Percentiles rank a stretch among this genome's conserved stretches.
Conservation (phyloP, 2,113 vertebrate genomes). For the Boulengeromyrus knoepffleri region DNA sequence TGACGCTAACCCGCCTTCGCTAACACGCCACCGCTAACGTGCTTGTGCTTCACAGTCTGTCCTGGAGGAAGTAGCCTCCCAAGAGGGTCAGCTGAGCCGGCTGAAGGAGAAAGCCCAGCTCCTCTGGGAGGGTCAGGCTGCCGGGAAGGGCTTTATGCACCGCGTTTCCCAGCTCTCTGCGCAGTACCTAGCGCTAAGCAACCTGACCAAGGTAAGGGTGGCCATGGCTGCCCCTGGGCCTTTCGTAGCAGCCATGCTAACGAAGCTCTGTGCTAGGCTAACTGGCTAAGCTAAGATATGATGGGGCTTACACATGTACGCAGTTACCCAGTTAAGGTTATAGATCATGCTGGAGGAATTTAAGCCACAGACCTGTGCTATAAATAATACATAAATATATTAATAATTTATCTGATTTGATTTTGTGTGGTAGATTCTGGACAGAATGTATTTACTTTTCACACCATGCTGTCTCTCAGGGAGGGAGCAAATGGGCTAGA, state of each 20-base stretch:
- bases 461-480: not conserved
- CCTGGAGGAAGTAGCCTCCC: constrained; percentile 86
- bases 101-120: constrained; percentile 89
- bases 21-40: constrained; percentile 41
- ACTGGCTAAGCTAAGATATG: not conserved
- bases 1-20: not conserved
- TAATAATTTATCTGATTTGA: not conserved
- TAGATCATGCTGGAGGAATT: not conserved
- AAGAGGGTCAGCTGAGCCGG: constrained; percentile 79
- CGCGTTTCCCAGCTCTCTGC: constrained; percentile 93
- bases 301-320: not conserved
- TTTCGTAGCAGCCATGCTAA: not conserved
- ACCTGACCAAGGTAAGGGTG: constrained; percentile 88
- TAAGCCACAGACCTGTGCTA: not conserved
- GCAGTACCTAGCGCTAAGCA: constrained; percentile 89
- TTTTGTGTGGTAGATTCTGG: not conserved
- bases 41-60: constrained; percentile 83
- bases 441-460: not conserved
- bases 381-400: not conserved
- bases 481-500: not conserved
- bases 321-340: not conserved
- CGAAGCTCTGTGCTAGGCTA: not conserved
- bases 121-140: constrained; percentile 91
- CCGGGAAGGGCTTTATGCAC: constrained; percentile 90
- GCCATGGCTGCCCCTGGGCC: not conserved